These are phyloP conservation scores for Aulostomus chinensis DNA, from an alignment of 2,797 vertebrate species.

Conservation along the genomic window DNA sequence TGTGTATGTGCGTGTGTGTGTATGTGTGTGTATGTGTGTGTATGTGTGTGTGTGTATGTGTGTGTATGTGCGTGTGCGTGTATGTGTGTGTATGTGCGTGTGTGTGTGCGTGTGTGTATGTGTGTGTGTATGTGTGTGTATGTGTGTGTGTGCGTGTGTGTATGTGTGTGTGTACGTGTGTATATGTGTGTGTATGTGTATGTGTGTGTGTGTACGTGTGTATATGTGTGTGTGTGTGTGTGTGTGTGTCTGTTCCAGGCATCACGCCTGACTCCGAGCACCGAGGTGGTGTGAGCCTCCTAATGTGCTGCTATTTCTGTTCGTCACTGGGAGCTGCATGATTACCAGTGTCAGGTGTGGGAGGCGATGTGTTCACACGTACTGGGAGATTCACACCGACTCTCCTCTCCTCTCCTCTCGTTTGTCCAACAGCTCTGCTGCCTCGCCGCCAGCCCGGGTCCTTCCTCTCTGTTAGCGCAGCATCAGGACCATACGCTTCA, in stretches of 20 bases:
- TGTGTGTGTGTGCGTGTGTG: too few relatives aligned
- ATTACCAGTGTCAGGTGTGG: constrained; percentile 67
- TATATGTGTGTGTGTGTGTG: neutral
- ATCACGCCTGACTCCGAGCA: constrained; percentile 37
- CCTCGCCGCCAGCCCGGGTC: constrained; percentile 28
- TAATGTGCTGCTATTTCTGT: constrained; percentile 63
- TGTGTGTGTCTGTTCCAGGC: constrained; percentile 17
- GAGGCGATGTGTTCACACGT: constrained; percentile 46
- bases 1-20: too few relatives aligned
- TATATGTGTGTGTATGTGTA: too few relatives aligned
- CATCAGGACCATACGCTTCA: constrained; percentile 23
- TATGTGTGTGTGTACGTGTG: too few relatives aligned
- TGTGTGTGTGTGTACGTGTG: too few relatives aligned
- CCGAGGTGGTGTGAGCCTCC: constrained; percentile 43
- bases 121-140: too few relatives aligned
- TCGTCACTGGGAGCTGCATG: constrained; percentile 45
- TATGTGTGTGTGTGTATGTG: too few relatives aligned
- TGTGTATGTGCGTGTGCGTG: too few relatives aligned
- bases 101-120: too few relatives aligned
- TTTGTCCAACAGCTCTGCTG: constrained; percentile 44
- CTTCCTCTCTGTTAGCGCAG: constrained; percentile 31
- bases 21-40: too few relatives aligned
- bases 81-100: too few relatives aligned
- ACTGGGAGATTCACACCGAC: constrained; percentile 36
- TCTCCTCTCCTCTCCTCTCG: constrained; percentile 36